Conservation (phyloP, 2,113 vertebrate genomes). For the Neopipo cinnamomea region DNA sequence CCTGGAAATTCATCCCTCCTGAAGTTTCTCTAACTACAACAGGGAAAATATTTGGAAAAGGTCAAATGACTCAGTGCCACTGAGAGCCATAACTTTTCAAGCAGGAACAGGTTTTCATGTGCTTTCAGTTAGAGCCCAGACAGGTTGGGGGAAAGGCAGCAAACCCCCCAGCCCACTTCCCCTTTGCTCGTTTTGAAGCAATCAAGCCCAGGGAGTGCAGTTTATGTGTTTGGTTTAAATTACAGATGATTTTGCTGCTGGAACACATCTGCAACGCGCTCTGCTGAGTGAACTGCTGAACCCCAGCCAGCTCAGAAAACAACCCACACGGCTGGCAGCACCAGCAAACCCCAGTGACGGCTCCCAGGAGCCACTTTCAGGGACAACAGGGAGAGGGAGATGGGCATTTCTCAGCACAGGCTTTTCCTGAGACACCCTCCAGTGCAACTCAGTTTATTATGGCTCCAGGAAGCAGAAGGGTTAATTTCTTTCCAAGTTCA, state of each 20-base stretch:
- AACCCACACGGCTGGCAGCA: neutral
- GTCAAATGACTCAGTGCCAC: constrained; percentile 57
- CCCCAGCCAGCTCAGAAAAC: constrained; percentile 5
- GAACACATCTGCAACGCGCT: neutral
- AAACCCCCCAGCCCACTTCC: neutral
- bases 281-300: constrained; percentile 22
- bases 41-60: constrained; percentile 47
- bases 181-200: neutral
- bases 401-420: neutral
- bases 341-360: neutral
- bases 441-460: neutral
- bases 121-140: constrained; percentile 46
- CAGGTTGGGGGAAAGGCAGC: neutral
- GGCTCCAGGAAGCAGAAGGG: neutral
- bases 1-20: neutral
- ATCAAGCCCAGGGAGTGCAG: neutral
- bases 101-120: constrained; percentile 34
- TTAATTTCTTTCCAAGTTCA: constrained; percentile 46
- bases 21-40: constrained; percentile 13
- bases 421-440: neutral
- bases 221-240: constrained; percentile 46
- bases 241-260: constrained; percentile 37
- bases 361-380: neutral
- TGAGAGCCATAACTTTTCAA: constrained; percentile 45
- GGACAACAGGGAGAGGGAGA: neutral